Evolutionary conservation across 2,797 vertebrate genomes (phyloP), one percentile per base, ranked within the genome.

Genomic region (Paguma larvata): DNA sequence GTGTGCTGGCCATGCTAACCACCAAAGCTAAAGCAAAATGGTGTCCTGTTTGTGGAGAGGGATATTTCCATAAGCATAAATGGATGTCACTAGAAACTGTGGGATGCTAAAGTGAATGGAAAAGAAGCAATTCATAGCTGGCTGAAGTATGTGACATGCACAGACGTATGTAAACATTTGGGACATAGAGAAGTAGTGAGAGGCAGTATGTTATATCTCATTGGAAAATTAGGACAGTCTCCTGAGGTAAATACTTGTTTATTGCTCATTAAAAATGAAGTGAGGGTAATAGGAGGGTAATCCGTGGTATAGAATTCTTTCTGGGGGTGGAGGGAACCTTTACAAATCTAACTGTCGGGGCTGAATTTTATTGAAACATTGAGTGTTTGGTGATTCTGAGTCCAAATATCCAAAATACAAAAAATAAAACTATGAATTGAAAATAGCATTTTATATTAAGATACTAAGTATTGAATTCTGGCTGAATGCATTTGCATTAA

Each of bases 281-380:
- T n/a, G 30, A 88, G 32, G 21, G 2, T 46, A 25, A 32, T 2
- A 38, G 38, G 38, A 38, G 38, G 38, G 38, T 38, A 38, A 38
- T 38, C 38, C 38, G 38, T 38, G 38, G 38, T 38, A 38, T 38
- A 38, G 38, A 38, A 38, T 38, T 92, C 32, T 53, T 83, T 94
- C 56, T 41, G 18, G 10, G 68, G 8, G 1, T 13, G 0, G 8
- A 44, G 30, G 4, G 11, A 38, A 46, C 5, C 21, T 56, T 77
- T 85, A 46, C 2, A 63, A 21, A 82, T n/a, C 21, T 30, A 73
- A 51, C 48, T 63, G 21, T 51, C 30, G 72, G 9, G 87, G 51
- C 62, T 88, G 46, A 62, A 12, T 91, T 88, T 79, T 63, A 79
- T 75, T 68, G 67, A 93, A 89, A 53, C 15, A 41, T 11, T 32